Conservation (phyloP, 2,797 vertebrate species). For the Pipistrellus kuhlii region DNA sequence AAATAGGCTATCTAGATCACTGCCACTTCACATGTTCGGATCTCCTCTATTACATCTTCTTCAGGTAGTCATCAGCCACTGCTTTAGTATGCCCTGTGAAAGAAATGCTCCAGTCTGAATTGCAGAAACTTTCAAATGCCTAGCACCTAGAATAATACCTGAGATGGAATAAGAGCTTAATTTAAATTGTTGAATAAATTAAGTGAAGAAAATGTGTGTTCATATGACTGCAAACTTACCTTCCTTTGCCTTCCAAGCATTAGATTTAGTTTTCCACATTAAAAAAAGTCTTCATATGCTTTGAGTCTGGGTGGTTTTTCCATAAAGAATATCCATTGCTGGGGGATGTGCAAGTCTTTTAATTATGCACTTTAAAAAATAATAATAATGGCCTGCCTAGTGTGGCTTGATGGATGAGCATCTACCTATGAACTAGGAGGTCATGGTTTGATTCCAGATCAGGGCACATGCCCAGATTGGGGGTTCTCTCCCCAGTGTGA, state of each 20-base stretch:
- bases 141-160: not conserved
- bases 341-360: not conserved
- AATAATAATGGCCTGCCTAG: not conserved
- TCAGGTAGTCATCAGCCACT: not conserved
- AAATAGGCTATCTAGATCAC: not conserved
- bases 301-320: not conserved
- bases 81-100: not conserved
- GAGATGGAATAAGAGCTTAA: not conserved
- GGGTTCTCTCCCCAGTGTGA: too few species aligned
- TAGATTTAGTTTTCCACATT: conserved; percentile 21
- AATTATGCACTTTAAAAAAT: conserved; percentile 12
- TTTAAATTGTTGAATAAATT: conserved; percentile 19
- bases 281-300: not conserved
- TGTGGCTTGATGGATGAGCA: too few species aligned
- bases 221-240: not conserved
- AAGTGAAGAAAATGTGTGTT: conserved; percentile 5
- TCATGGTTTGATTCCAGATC: too few species aligned
- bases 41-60: not conserved
- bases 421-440: too few species aligned
- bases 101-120: not conserved
- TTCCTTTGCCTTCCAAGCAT: conserved; percentile 1
- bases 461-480: too few species aligned
- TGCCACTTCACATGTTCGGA: not conserved
- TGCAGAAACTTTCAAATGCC: not conserved
- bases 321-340: conserved; percentile 7